phyloP scores from a whole-genome alignment of 2,888 invertebrate genomes.

The Cyaniris semiargus region DNA sequence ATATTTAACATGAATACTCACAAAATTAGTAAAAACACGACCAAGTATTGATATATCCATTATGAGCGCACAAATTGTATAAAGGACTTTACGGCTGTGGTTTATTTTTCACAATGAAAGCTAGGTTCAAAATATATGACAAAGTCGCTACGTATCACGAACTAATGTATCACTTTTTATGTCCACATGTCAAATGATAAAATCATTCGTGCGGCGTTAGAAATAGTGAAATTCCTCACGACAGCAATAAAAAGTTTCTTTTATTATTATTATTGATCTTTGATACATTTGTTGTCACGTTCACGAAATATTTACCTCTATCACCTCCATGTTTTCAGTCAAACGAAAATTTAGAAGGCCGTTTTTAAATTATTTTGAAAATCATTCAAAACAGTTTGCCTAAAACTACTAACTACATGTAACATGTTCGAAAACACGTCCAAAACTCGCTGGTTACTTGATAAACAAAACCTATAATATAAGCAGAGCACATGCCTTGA shows the following conservation, averaged over 20 bases:
- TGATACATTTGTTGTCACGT: background rate
- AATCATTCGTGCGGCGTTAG: slow-evolving; percentile 52
- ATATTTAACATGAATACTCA: slow-evolving; percentile 52
- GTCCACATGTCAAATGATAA: slow-evolving; percentile 62
- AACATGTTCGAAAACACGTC: background rate
- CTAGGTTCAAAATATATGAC: background rate
- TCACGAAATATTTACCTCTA: slow-evolving; percentile 17
- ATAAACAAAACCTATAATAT: background rate
- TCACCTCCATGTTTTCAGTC: slow-evolving; percentile 10
- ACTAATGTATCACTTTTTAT: slow-evolving; percentile 57
- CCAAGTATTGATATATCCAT: slow-evolving; percentile 71
- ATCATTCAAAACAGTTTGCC: background rate
- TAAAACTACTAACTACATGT: background rate
- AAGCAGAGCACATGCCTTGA: background rate
- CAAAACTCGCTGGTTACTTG: background rate
- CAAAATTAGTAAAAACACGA: slow-evolving; percentile 68
- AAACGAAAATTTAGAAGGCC: background rate
- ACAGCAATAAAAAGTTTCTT: slow-evolving; percentile 56
- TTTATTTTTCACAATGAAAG: background rate
- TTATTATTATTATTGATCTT: slow-evolving; percentile 8
- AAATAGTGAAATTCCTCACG: slow-evolving; percentile 61
- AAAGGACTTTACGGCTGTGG: background rate
- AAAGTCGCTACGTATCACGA: slow-evolving; percentile 26
- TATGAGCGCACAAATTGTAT: background rate
- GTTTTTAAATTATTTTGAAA: background rate